These are phyloP conservation scores for Gambelia wislizenii DNA, from an alignment of 2,797 vertebrate genomes.

Conservation along the genomic window DNA sequence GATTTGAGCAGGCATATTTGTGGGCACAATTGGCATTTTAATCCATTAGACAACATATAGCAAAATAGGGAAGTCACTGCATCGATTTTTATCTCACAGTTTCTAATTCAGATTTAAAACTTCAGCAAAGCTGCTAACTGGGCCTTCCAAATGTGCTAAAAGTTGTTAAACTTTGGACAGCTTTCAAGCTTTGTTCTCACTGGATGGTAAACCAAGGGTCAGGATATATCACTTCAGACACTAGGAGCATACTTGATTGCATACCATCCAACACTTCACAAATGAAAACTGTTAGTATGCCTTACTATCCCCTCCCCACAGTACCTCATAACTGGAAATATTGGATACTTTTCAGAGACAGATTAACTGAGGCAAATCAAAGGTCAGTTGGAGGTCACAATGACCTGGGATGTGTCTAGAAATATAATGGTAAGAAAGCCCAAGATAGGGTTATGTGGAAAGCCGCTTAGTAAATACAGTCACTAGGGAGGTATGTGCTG, in stretches of 20 bases:
- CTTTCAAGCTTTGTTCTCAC: background rate
- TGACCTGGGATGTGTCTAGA: too few relatives aligned
- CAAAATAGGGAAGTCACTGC: background rate
- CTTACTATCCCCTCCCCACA: too few relatives aligned
- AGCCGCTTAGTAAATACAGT: too few relatives aligned
- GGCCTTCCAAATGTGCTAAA: background rate
- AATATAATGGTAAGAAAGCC: too few relatives aligned
- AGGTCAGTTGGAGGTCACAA: too few relatives aligned
- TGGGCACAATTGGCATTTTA: slow-evolving; percentile 21
- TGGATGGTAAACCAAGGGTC: background rate
- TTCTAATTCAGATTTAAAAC: background rate
- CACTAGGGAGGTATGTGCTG: too few relatives aligned
- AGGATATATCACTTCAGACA: background rate
- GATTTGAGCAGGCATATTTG: background rate
- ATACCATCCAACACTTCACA: background rate
- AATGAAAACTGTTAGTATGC: too few relatives aligned
- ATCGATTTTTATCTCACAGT: background rate
- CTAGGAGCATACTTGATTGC: background rate
- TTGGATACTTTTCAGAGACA: too few relatives aligned
- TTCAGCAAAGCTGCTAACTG: background rate
- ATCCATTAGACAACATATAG: background rate
- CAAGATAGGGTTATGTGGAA: too few relatives aligned
- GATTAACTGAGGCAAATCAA: too few relatives aligned
- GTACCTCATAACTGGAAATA: too few relatives aligned
- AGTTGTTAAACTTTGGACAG: background rate